Evolutionary conservation across 1,140 invertebrate genomes (phyloP), one percentile per base, ranked within the genome.

Genomic region (Euura lappo): DNA sequence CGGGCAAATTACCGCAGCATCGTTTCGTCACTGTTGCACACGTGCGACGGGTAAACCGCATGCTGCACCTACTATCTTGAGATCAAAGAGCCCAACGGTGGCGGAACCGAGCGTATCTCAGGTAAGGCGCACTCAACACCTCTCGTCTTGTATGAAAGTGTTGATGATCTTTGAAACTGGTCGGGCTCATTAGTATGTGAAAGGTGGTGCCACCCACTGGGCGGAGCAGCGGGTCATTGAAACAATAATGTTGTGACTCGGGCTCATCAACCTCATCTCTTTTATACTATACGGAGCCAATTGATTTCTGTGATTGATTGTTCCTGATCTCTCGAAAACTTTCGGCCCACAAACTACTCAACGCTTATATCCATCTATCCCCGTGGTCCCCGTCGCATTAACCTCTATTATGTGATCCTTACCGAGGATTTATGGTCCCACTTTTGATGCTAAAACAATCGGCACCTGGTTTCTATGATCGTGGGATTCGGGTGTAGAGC

Each of bases 161-260:
- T 80, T 80, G 79, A 80, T 80, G 79, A 80, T 80, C 71, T 68
- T 78, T 70, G 68, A 75, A 28, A 80, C 78, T 79, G 78, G 77
- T 75, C 75, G 70, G 72, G 77, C 77, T 80, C 79, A 80, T 80
- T 80, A 80, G 77, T 80, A 80, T 76, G 75, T 79, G 77, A 76
- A 75, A 77, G 70, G 70, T 77, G 79, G 70, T 80, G 77, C 79
- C 79, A 80, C 79, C 79, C 77, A 80, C 79, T 76, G 79, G 79
- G 79, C 79, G 79, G 79, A 74, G 75, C 79, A 72, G 71, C 74
- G 72, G 79, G 79, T 80, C 78, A 79, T 78, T 79, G 79, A 81
- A 81, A 81, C 79, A 80, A 80, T 79, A 72, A 75, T 80, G 79
- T 80, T 81, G 70, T 77, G 79, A 81, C 78, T 80, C 76, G 75